These are phyloP conservation scores for Ectemnius continuus DNA, from an alignment of 2,888 invertebrate genomes.

Conservation along the genomic window DNA sequence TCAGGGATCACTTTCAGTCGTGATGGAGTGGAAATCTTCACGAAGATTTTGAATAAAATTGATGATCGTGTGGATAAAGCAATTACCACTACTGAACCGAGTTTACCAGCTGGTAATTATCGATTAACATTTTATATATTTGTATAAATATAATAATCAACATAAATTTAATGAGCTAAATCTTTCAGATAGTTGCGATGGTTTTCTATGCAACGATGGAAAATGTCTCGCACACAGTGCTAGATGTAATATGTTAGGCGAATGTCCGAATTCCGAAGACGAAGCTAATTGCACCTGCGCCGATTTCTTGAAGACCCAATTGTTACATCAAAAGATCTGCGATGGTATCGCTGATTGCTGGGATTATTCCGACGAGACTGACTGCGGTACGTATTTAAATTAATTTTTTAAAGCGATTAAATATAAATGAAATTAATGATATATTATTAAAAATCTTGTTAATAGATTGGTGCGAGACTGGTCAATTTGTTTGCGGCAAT, in stretches of 20 bases:
- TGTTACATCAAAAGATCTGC: slow-evolving; percentile 86
- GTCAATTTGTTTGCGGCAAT: slow-evolving; percentile 87
- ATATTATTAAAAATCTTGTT: slow-evolving; percentile 37
- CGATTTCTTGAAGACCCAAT: slow-evolving; percentile 85
- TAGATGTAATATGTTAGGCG: slow-evolving; percentile 85
- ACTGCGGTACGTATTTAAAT: slow-evolving; percentile 81
- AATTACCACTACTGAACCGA: slow-evolving; percentile 69
- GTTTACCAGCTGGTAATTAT: slow-evolving; percentile 42
- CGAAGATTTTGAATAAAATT: slow-evolving; percentile 83
- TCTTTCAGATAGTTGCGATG: slow-evolving; percentile 77
- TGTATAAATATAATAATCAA: too few relatives aligned
- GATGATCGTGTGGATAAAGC: slow-evolving; percentile 62
- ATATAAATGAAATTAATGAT: not conserved
- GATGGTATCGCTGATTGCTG: slow-evolving; percentile 89
- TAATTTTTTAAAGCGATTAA: too few relatives aligned
- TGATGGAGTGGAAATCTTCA: slow-evolving; percentile 83
- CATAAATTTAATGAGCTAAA: too few relatives aligned
- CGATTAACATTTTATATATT: not conserved
- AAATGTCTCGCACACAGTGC: slow-evolving; percentile 83
- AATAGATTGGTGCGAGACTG: slow-evolving; percentile 86
- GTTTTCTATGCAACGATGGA: slow-evolving; percentile 82
- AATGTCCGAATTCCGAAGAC: slow-evolving; percentile 85
- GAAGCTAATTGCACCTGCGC: slow-evolving; percentile 87
- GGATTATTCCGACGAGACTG: slow-evolving; percentile 88
- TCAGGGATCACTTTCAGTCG: slow-evolving; percentile 81